These are phyloP conservation scores for Macrosiphum euphorbiae DNA, from an alignment of 2,888 invertebrate genomes.

Conservation along the genomic window DNA sequence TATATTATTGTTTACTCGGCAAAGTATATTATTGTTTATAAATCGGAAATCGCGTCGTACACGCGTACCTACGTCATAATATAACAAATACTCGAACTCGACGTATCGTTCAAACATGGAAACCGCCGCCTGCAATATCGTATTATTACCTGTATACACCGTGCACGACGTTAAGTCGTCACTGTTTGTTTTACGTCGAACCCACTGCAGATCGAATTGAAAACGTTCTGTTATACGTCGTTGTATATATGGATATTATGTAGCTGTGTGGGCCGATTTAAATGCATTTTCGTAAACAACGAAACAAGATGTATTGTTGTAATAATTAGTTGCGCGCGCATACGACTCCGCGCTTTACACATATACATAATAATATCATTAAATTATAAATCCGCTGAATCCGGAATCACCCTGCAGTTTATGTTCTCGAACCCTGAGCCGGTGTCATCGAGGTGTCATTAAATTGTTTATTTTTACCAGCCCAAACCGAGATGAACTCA, in stretches of 20 bases:
- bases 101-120: not conserved
- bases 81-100: constrained; percentile 14
- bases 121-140: not conserved
- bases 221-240: not conserved
- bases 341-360: not conserved
- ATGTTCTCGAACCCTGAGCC: too few relatives aligned
- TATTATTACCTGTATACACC: not conserved
- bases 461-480: not conserved
- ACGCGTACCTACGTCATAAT: not conserved
- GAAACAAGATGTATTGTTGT: not conserved
- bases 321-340: not conserved
- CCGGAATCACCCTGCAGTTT: not conserved
- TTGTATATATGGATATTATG: not conserved
- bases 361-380: not conserved
- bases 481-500: not conserved
- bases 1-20: constrained; percentile 7
- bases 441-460: not conserved
- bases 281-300: not conserved
- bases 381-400: not conserved
- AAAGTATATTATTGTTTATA: constrained; percentile 28
- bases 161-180: not conserved
- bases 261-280: not conserved
- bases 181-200: not conserved
- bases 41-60: not conserved
- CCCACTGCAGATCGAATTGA: not conserved